Conservation (phyloP, 1,140 invertebrate genomes). For the Habropoda laboriosa region DNA sequence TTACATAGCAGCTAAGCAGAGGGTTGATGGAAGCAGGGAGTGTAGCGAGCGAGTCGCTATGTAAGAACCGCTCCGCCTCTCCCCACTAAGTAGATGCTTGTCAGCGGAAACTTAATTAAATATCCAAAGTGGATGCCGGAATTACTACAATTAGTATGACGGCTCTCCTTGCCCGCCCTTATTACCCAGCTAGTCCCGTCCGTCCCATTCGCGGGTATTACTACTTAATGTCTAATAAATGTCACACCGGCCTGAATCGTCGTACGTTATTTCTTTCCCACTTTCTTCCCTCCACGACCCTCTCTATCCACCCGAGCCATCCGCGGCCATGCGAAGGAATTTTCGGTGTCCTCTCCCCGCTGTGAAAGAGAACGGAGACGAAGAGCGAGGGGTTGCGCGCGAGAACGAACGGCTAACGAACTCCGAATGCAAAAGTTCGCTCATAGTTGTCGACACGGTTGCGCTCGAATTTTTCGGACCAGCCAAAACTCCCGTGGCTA, state of each 20-base stretch:
- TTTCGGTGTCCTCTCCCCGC: slow-evolving; percentile 25
- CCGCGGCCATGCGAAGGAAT: slow-evolving; percentile 44
- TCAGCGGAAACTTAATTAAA: slow-evolving; percentile 82
- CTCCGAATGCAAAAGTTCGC: slow-evolving; percentile 51
- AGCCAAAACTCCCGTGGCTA: slow-evolving; percentile 20
- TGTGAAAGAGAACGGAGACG: not conserved
- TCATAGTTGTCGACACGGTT: slow-evolving; percentile 54
- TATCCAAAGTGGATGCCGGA: slow-evolving; percentile 81
- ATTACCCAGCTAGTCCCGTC: slow-evolving; percentile 77
- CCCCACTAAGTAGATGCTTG: slow-evolving; percentile 72
- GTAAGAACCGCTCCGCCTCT: slow-evolving; percentile 54
- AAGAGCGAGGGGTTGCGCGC: no score
- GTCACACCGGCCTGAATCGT: slow-evolving; percentile 71
- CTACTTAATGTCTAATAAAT: slow-evolving; percentile 82
- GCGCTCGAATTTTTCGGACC: slow-evolving; percentile 39
- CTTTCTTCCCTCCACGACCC: no score
- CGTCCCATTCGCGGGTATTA: slow-evolving; percentile 77
- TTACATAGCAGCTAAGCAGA: slow-evolving; percentile 56
- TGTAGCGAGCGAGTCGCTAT: slow-evolving; percentile 39
- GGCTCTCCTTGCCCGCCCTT: slow-evolving; percentile 74
- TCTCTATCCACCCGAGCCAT: slow-evolving; percentile 6
- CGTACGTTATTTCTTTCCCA: slow-evolving; percentile 62
- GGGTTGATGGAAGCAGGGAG: slow-evolving; percentile 47
- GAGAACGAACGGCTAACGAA: slow-evolving; percentile 42
- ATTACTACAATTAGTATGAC: slow-evolving; percentile 82